Evolutionary conservation across 2,888 invertebrate species (phyloP).

Genomic region (Drosophila maculinotata): DNA sequence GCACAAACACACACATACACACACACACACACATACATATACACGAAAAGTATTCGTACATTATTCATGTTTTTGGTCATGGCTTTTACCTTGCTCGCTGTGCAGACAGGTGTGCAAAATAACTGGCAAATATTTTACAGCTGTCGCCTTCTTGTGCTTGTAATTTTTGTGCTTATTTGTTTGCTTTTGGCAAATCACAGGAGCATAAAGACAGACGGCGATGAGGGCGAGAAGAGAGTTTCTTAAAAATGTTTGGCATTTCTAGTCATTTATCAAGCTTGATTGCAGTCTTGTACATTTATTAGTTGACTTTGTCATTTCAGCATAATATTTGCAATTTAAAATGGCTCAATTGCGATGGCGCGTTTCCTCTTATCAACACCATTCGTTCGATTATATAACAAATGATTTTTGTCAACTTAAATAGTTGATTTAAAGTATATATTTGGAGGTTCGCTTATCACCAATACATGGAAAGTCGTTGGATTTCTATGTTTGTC

Average conservation of each 20-base stretch:
- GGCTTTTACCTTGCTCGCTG: constrained; percentile 34
- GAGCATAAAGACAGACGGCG: not conserved
- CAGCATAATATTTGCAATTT: constrained; percentile 6
- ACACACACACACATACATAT: constrained; percentile 1
- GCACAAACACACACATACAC: constrained; percentile 1
- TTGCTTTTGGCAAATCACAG: constrained; percentile 36
- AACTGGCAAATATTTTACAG: constrained; percentile 72
- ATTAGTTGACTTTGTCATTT: constrained; percentile 25
- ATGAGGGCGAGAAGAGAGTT: not conserved
- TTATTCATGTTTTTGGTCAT: constrained; percentile 61
- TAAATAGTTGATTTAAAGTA: no score
- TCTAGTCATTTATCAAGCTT: constrained; percentile 26
- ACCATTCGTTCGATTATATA: constrained; percentile 12
- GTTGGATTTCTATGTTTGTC: not conserved
- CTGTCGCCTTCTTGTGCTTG: constrained; percentile 50
- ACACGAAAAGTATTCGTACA: constrained; percentile 30
- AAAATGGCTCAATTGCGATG: constrained; percentile 12
- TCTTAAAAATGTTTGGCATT: not conserved
- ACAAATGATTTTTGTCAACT: constrained; percentile 1
- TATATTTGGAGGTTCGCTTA: no score
- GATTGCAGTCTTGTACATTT: no score
- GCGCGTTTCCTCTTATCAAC: constrained; percentile 26
- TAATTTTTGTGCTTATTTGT: constrained; percentile 48
- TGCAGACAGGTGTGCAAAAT: constrained; percentile 80
- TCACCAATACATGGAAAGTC: not conserved